Conservation (phyloP, 1,140 invertebrate species). For the Drosophila lacteicornis region DNA sequence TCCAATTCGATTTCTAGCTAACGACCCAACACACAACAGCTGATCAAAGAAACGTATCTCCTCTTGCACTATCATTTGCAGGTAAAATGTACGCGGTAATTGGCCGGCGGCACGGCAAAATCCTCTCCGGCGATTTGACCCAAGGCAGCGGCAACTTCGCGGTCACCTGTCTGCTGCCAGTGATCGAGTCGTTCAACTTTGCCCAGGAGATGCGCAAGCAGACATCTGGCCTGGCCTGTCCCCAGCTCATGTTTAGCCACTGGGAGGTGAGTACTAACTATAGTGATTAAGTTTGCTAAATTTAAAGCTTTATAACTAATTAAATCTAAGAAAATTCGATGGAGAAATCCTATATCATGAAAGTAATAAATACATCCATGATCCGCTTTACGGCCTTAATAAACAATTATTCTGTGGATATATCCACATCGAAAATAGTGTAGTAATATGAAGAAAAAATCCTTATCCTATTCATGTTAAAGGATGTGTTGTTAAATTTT, state of each 20-base stretch:
- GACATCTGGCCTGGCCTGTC: constrained; percentile 97
- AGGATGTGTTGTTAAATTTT: too few species aligned
- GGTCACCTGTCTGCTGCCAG: constrained; percentile 95
- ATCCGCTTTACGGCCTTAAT: too few species aligned
- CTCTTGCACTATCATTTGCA: constrained; percentile 80
- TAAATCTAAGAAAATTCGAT: not conserved
- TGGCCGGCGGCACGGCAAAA: constrained; percentile 93
- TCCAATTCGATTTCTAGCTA: constrained; percentile 56
- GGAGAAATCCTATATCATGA: not conserved
- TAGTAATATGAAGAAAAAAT: too few species aligned
- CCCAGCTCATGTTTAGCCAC: constrained; percentile 98
- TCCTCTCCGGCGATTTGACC: constrained; percentile 95
- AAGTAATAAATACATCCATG: too few species aligned
- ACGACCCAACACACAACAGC: constrained; percentile 37
- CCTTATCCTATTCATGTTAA: too few species aligned
- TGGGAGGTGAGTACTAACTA: constrained; percentile 92
- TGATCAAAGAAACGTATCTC: constrained; percentile 52
- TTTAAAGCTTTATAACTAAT: not conserved
- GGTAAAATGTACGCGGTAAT: constrained; percentile 97
- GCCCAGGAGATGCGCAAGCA: constrained; percentile 96
- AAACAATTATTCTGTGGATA: too few species aligned
- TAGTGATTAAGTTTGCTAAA: not conserved
- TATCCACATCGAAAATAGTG: too few species aligned
- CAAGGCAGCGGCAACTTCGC: constrained; percentile 95
- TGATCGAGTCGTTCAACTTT: constrained; percentile 98